These are phyloP conservation scores for Lethenteron reissneri DNA, from an alignment of 2,113 vertebrate species.

Conservation along the genomic window DNA sequence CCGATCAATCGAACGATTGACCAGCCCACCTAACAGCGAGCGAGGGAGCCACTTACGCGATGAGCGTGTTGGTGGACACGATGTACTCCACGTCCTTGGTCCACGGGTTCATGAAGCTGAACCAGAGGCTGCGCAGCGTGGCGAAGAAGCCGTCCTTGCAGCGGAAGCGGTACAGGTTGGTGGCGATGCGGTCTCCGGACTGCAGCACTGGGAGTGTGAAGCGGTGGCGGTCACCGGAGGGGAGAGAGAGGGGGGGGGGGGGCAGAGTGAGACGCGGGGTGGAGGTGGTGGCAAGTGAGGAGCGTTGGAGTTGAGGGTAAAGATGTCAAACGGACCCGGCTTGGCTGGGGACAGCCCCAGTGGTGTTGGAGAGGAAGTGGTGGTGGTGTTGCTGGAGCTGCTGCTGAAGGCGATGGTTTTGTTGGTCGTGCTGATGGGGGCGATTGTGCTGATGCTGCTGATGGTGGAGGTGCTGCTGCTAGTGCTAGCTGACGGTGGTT, in stretches of 20 bases:
- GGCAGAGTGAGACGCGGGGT: neutral
- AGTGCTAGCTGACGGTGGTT: no score
- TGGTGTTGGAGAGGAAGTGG: neutral
- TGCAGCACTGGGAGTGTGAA: slow-evolving; percentile 47
- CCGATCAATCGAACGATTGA: no score
- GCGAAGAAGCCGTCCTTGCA: slow-evolving; percentile 97
- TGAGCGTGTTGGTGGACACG: slow-evolving; percentile 87
- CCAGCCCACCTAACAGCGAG: no score
- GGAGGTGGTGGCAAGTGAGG: neutral
- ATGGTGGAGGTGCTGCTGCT: no score
- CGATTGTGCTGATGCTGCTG: no score
- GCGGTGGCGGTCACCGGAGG: no score
- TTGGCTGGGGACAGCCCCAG: neutral
- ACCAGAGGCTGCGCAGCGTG: slow-evolving; percentile 83
- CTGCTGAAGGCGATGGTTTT: no score
- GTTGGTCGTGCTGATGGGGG: no score
- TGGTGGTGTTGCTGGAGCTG: no score
- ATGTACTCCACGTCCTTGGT: slow-evolving; percentile 99
- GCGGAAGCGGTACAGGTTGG: slow-evolving; percentile 96
- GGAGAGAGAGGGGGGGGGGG: slow-evolving; percentile 1
- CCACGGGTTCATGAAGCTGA: slow-evolving; percentile 99
- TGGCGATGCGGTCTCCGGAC: slow-evolving; percentile 85
- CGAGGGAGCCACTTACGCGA: slow-evolving; percentile 54
- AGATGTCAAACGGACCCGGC: neutral
- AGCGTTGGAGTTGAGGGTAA: neutral